Percentiles rank a stretch among this genome's conserved stretches.
Evolutionary conservation across 1,140 invertebrate genomes (phyloP).

Genomic region (Catajapyx aquilonaris): DNA sequence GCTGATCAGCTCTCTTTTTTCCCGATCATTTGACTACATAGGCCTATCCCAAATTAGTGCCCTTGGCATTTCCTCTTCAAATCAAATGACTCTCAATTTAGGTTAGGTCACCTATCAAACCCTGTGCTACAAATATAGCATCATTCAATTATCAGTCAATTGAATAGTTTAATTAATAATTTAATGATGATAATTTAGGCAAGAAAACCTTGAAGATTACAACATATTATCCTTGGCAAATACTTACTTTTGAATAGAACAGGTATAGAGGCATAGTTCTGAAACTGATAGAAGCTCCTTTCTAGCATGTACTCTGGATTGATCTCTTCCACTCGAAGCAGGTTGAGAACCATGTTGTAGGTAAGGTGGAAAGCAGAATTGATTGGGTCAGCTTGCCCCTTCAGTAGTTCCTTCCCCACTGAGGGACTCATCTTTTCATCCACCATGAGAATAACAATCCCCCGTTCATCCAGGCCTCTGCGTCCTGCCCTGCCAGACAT

Average conservation of each 20-base stretch:
- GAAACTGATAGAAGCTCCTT: conserved; percentile 95
- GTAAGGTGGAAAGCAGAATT: conserved; percentile 98
- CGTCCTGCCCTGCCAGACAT: conserved; percentile 97
- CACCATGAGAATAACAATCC: conserved; percentile 96
- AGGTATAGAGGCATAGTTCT: conserved; percentile 91
- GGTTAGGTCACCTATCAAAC: no score
- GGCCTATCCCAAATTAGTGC: no score
- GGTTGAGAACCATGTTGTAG: conserved; percentile 98
- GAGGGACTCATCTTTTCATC: conserved; percentile 87
- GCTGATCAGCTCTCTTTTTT: no score
- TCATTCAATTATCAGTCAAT: no score
- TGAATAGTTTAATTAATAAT: no score
- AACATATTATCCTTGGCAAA: no score
- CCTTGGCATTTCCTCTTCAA: no score
- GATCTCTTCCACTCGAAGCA: conserved; percentile 92
- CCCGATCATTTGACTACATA: no score
- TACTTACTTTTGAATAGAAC: conserved; percentile 62
- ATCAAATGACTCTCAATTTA: no score
- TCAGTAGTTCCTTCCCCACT: conserved; percentile 65
- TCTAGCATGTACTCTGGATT: conserved; percentile 99
- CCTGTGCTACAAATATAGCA: no score
- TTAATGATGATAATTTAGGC: no score
- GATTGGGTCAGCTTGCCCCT: conserved; percentile 79
- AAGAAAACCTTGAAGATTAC: no score
- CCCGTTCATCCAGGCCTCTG: conserved; percentile 90